Evolutionary conservation across 2,888 invertebrate genomes (phyloP), one percentile per base, ranked within the genome.

Genomic region (Caenorhabditis afra): DNA sequence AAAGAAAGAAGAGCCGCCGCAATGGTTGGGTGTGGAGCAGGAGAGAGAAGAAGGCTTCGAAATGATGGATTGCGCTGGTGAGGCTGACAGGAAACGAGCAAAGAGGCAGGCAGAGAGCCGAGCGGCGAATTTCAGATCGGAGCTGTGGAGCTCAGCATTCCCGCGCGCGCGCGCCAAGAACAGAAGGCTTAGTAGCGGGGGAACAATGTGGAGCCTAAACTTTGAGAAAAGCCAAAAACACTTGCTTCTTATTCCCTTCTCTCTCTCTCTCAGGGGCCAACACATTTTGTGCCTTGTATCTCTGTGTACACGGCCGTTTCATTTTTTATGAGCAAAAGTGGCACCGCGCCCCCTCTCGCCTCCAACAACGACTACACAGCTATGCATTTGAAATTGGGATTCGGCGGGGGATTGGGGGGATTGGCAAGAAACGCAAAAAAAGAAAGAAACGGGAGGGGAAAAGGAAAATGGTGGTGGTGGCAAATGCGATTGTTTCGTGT

Each of bases 251-350:
- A n/a, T n/a, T n/a, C n/a, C n/a, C n/a, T n/a, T n/a, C n/a, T n/a
- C n/a, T n/a, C n/a, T n/a, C n/a, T n/a, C n/a, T n/a, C n/a, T n/a
- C n/a, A 3, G 29, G 23, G n/a, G 37, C 37, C 39, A 55, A 39
- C 35, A 39, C 35, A 55, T 55, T 55, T 55, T 16, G 35, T 55
- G n/a, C 16, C 16, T 29, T 29, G 29, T 4, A 29, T 29, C n/a
- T n/a, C n/a, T 53, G 55, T 55, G 55, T 52, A 52, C 52, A 52
- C 23, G 35, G 23, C 61, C 59, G 20, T 62, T 62, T 41, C 62
- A 64, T 64, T 71, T 71, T 71, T 71, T 71, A 71, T 71, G 71
- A 71, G 62, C 29, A 45, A 61, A 70, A 70, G 67, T 66, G 66
- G 45, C 41, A 37, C 14, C 2, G 41, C 12, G 41, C 11, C 41